phyloP scores from a whole-genome alignment of 2,797 vertebrate species.

The Amblyraja radiata region DNA sequence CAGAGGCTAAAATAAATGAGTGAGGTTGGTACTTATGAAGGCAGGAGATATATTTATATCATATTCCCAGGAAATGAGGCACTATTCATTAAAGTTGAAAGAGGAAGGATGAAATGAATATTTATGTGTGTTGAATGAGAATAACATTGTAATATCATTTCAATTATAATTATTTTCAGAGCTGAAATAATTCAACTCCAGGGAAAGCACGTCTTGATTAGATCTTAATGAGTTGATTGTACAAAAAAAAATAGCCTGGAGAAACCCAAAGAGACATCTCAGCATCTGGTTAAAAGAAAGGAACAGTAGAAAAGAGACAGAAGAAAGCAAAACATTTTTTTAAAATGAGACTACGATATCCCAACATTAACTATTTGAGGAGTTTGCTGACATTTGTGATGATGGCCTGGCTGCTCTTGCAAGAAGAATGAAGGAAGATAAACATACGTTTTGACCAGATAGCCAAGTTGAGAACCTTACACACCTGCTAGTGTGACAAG shows the following conservation, averaged over 20 bases:
- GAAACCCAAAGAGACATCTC: not conserved
- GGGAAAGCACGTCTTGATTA: not conserved
- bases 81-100: constrained; percentile 25
- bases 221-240: constrained; percentile 3
- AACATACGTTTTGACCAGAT: not conserved
- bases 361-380: not conserved
- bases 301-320: not conserved
- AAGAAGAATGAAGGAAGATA: not conserved
- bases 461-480: not conserved
- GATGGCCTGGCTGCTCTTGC: not conserved
- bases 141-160: not conserved
- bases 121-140: not conserved
- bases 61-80: not conserved
- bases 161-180: constrained; percentile 24
- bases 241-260: too few relatives aligned
- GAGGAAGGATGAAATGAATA: constrained; percentile 2
- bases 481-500: not conserved
- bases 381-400: not conserved
- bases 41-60: not conserved
- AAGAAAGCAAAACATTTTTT: not conserved
- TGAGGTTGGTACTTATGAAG: not conserved
- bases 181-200: not conserved
- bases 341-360: not conserved
- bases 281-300: not conserved
- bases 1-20: not conserved